phyloP scores from a whole-genome alignment of 2,113 vertebrate genomes.

The Oenanthe melanoleuca region DNA sequence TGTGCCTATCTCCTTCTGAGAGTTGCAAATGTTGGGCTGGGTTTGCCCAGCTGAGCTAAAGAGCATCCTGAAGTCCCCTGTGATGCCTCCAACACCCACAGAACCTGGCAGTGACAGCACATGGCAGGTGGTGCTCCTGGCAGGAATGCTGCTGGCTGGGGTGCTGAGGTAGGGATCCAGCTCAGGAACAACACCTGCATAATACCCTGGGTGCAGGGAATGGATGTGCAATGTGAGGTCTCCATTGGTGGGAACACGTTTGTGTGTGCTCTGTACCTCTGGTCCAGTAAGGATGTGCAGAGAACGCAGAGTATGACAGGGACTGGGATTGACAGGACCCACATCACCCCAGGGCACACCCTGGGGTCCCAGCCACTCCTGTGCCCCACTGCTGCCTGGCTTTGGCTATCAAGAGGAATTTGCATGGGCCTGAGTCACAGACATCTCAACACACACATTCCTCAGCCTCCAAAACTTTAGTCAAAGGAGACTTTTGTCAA shows the following conservation, averaged over 20 bases:
- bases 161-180: fast-evolving
- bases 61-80: neutral
- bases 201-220: neutral
- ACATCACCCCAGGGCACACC: neutral
- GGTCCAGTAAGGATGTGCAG: fast-evolving
- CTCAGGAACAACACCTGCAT: fast-evolving
- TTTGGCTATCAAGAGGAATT: neutral
- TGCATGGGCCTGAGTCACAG: neutral
- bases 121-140: neutral
- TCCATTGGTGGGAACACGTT: neutral
- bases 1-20: neutral
- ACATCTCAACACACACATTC: neutral
- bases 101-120: neutral
- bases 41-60: neutral
- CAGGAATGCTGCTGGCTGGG: neutral
- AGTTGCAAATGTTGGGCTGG: neutral
- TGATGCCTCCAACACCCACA: neutral
- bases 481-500: conserved; percentile 57
- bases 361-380: neutral
- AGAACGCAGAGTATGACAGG: neutral
- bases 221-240: fast-evolving
- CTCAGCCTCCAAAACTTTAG: conserved; percentile 9
- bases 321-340: neutral
- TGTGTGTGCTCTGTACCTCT: fast-evolving
- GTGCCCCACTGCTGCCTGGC: fast-evolving